Base-by-base conservation (phyloP, 53 echinoderm and acorn worm species). In the Antedon mediterranea region DNA sequence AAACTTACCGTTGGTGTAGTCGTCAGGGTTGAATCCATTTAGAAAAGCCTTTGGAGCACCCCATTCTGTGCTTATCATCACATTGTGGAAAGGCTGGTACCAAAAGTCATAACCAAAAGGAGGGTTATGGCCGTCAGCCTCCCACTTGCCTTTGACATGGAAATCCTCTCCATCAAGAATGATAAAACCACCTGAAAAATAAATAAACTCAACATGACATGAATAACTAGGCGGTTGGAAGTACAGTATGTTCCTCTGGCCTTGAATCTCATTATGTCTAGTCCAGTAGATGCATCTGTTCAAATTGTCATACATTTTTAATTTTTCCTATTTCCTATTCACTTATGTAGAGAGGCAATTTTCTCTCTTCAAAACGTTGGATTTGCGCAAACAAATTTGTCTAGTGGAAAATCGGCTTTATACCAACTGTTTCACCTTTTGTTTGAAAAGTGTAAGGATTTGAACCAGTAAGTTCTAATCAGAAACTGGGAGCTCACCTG, bases 61-160 rank as follows among this genome's bases (percentile, higher is more conserved):
- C 98, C 98, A 98, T 57, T 93, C 98, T 0, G 92, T 92, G 78
- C 98, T 98, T 73, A 98, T 90, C 92, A 98, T 86, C 33, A 98
- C 92, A 28, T 98, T 98, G 76, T 98, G 98, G 76, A 79, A 88
- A 0, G 98, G 98, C 57, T 98, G 98, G 71, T 98, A 98, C 98
- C 98, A 98, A 77, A 93, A 98, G 80, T 98, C 98, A 28, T 98
- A 98, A 20, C 88, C 88, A 43, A 78, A 91, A 15, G 28, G 28
- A 18, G 77, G 77, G 76, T 82, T 85, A 43, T 92, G 75, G 3
- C 98, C 98, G 33, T 82, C 81, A 71, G 79, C 83, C 77, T 98
- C 98, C 98, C 98, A 98, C 83, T 98, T 89, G 26, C 98, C 98
- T 34, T 83, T 84, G 31, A 98, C 92, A 37, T 82, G 71, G 77